phyloP scores from a whole-genome alignment of 2,797 vertebrate genomes.

The Danio aesculapii region DNA sequence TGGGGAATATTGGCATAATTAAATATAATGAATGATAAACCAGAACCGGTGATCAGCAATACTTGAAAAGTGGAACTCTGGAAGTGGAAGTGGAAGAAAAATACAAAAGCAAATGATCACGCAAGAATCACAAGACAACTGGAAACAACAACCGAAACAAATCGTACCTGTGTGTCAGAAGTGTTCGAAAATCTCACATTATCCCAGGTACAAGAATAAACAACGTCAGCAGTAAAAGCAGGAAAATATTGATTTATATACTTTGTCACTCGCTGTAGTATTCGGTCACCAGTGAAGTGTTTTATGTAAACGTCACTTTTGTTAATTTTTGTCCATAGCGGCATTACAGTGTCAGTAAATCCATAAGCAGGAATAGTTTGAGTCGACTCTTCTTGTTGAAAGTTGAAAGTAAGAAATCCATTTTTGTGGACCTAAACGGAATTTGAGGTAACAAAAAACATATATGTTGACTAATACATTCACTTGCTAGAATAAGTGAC shows the following conservation, averaged over 20 bases:
- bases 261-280: not conserved
- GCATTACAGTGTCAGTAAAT: not conserved
- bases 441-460: not conserved
- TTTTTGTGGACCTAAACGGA: not conserved
- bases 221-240: not conserved
- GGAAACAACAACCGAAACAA: not conserved
- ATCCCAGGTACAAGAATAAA: conserved; percentile 19
- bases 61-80: conserved; percentile 27
- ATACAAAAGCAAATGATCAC: not conserved
- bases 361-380: not conserved
- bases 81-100: too few species aligned
- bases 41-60: conserved; percentile 2
- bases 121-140: not conserved
- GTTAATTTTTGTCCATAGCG: conserved; percentile 27
- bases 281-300: not conserved
- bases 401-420: conserved; percentile 15
- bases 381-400: not conserved
- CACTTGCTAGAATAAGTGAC: not conserved
- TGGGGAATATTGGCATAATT: conserved; percentile 6
- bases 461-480: not conserved
- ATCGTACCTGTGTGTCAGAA: not conserved
- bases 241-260: conserved; percentile 5
- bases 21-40: conserved; percentile 23
- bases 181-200: not conserved
- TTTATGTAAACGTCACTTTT: not conserved